phyloP scores from a whole-genome alignment of 2,888 invertebrate species.

The Crematogaster levior region DNA sequence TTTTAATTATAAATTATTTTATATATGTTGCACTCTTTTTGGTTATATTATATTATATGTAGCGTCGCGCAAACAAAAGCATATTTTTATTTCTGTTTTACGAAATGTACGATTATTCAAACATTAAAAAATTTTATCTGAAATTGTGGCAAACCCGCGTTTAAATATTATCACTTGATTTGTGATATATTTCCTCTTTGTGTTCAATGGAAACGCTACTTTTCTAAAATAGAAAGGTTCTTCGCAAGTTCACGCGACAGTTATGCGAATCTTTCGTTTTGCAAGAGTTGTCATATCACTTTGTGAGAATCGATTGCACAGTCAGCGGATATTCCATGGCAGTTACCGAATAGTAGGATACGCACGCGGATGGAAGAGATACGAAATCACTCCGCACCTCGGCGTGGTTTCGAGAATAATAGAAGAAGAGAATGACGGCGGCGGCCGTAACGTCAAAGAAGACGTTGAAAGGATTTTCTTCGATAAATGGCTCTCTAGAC shows the following conservation, averaged over 20 bases:
- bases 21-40: neutral
- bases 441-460: slow-evolving; percentile 62
- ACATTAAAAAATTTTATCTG: neutral
- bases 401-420: slow-evolving; percentile 27
- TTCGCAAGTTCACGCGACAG: neutral
- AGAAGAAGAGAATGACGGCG: slow-evolving; percentile 22
- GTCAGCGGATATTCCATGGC: slow-evolving; percentile 13
- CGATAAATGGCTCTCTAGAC: slow-evolving; percentile 67
- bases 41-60: neutral
- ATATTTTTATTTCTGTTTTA: neutral
- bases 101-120: neutral
- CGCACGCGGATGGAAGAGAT: neutral
- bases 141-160: neutral
- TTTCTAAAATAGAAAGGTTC: neutral
- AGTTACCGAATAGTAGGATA: slow-evolving; percentile 7
- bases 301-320: slow-evolving; percentile 31
- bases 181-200: neutral
- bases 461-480: slow-evolving; percentile 62
- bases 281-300: slow-evolving; percentile 17
- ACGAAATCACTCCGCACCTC: slow-evolving; percentile 1
- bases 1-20: neutral
- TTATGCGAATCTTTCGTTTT: slow-evolving; percentile 9
- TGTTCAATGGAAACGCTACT: neutral
- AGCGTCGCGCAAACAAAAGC: neutral
- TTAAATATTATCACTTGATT: neutral